Evolutionary conservation across 2,113 vertebrate genomes (phyloP), one percentile per base, ranked within the genome.

Genomic region (Entelurus aequoreus): DNA sequence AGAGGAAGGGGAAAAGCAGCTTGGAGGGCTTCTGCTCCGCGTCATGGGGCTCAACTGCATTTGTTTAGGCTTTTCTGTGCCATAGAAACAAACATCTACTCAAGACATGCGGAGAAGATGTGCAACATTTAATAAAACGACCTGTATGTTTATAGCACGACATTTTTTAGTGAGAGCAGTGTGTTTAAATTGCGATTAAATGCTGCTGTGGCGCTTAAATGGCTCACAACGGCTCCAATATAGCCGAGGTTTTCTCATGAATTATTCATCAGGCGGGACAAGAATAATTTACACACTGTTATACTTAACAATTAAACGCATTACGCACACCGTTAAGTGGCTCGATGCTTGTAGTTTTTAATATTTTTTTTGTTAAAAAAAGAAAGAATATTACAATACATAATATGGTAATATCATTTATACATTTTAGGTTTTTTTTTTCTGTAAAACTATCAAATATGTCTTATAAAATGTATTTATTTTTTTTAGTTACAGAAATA

Each of bases 31-130:
- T 77, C 69, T 76, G 72, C 71, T 75, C 78, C 59, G 84, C 59
- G 84, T 85, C 82, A 87, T 83, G 85, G 84, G 84, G 87, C 79
- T 86, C 82, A 83, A 78, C 72, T 77, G 59, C 75, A 86, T 84
- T 85, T 86, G 81, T 77, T 74, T 77, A 70, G 75, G 79, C 76
- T 85, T 81, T 85, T 74, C 70, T 68, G 21, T 7, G 61, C 66
- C 37, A 40, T n/a, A 15, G 8, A 40, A 14, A 36, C 15, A 42
- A 56, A 56, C 6, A 12, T n/a, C 54, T 54, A 56, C 28, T 9
- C 5, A 42, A 42, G n/a, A 42, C 52, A n/a, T 13, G 16, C n/a
- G 57, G 8, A 70, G 62, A 73, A 80, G 65, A 86, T 77, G 62
- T 37, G 69, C 54, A n/a, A 1, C 15, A 16, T 56, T 16, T 10